Conservation (phyloP, 2,888 invertebrate species). For the Dasysyrphus tricinctus region DNA sequence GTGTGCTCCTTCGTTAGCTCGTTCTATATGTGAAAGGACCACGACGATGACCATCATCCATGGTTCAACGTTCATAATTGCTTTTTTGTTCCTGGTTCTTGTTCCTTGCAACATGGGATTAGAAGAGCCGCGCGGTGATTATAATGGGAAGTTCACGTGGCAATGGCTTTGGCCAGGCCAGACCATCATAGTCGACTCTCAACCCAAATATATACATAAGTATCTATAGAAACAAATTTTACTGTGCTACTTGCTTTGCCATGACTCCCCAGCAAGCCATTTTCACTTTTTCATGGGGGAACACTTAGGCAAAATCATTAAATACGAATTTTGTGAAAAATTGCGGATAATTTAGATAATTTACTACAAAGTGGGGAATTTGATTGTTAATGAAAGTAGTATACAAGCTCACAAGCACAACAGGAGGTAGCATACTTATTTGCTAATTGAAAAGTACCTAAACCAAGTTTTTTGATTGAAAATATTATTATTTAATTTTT, state of each 20-base stretch:
- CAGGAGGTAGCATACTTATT: slow-evolving; percentile 5
- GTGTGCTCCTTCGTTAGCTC: background rate
- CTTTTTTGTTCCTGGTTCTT: slow-evolving; percentile 50
- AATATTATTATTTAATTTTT: too few relatives aligned
- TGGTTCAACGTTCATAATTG: slow-evolving; percentile 54
- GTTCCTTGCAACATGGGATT: slow-evolving; percentile 42
- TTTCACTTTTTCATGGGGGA: slow-evolving; percentile 11
- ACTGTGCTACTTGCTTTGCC: slow-evolving; percentile 23
- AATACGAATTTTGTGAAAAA: slow-evolving; percentile 38
- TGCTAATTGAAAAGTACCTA: slow-evolving; percentile 21
- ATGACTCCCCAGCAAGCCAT: background rate
- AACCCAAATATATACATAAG: background rate
- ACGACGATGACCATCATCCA: slow-evolving; percentile 28
- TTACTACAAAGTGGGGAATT: slow-evolving; percentile 40
- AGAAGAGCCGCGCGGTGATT: slow-evolving; percentile 53
- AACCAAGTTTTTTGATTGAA: too few relatives aligned
- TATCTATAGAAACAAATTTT: slow-evolving; percentile 20
- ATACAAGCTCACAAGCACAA: background rate
- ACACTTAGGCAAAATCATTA: slow-evolving; percentile 53
- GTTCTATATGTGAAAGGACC: background rate
- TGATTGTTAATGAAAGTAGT: slow-evolving; percentile 31
- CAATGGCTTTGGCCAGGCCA: slow-evolving; percentile 15
- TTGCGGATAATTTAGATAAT: slow-evolving; percentile 41
- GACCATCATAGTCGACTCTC: slow-evolving; percentile 3
- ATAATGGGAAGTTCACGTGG: slow-evolving; percentile 51